Conservation (phyloP, 2,888 invertebrate genomes). For the Hyppa rectilinea region DNA sequence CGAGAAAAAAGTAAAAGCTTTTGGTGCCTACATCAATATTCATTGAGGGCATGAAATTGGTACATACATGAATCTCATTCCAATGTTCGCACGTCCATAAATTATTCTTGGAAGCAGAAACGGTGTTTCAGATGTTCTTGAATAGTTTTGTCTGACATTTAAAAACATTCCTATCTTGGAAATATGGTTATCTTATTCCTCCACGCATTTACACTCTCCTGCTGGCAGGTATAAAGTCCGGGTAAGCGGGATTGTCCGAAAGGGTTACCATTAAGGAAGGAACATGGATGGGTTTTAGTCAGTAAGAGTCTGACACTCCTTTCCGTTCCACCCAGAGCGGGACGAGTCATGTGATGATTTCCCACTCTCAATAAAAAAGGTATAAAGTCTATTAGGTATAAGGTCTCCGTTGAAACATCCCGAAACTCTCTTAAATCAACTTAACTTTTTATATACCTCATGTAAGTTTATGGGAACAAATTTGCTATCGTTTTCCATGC, state of each 20-base stretch:
- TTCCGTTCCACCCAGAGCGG: too few species aligned
- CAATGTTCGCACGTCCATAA: not conserved
- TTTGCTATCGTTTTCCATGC: not conserved
- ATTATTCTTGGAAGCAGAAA: slow-evolving; percentile 14
- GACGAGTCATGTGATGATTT: too few species aligned
- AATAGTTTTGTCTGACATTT: not conserved
- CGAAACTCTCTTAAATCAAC: not conserved
- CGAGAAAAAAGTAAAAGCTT: slow-evolving; percentile 36
- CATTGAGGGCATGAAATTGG: slow-evolving; percentile 12
- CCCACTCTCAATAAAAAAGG: too few species aligned
- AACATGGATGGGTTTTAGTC: too few species aligned
- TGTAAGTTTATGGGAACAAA: not conserved
- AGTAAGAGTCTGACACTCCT: too few species aligned
- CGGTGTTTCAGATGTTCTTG: not conserved
- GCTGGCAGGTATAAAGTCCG: not conserved
- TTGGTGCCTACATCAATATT: slow-evolving; percentile 28
- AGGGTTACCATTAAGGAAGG: too few species aligned
- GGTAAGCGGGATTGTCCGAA: too few species aligned
- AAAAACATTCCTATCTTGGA: not conserved
- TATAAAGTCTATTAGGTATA: too few species aligned
- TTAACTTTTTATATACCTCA: not conserved
- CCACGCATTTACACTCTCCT: not conserved
- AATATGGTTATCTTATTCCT: not conserved
- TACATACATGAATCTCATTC: slow-evolving; percentile 23
- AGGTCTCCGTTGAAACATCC: not conserved